Conservation (phyloP, 2,797 vertebrate genomes). For the Chrysocyon brachyurus region DNA sequence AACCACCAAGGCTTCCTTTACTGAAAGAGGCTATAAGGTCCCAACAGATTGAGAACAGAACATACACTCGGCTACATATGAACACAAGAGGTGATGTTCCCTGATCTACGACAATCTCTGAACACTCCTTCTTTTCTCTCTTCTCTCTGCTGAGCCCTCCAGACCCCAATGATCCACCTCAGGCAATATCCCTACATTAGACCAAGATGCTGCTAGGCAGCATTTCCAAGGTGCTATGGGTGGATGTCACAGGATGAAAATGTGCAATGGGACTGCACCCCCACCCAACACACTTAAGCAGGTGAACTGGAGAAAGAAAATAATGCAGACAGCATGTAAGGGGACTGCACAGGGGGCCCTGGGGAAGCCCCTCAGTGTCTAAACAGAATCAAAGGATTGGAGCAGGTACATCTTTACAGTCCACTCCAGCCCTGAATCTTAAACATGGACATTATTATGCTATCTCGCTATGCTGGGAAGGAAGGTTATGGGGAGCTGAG, state of each 20-base stretch:
- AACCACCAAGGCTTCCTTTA: neutral
- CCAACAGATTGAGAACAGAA: neutral
- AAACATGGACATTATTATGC: neutral
- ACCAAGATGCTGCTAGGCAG: neutral
- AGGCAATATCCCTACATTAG: neutral
- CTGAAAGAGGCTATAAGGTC: neutral
- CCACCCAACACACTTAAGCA: neutral
- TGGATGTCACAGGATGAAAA: neutral
- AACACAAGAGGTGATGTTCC: neutral
- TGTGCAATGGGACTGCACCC: accelerated
- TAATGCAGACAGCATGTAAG: neutral
- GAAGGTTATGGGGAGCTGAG: neutral
- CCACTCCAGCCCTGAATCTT: neutral
- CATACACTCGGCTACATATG: neutral
- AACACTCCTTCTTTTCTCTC: neutral
- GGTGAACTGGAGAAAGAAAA: neutral
- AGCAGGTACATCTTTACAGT: neutral
- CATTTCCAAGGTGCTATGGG: neutral
- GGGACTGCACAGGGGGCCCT: too few species aligned
- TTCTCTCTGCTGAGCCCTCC: neutral
- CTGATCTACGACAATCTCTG: accelerated
- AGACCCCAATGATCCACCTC: neutral
- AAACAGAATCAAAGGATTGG: neutral
- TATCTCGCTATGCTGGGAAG: neutral
- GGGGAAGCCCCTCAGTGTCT: neutral